Conservation (phyloP, 2,113 vertebrate species). For the Laterallus jamaicensis region DNA sequence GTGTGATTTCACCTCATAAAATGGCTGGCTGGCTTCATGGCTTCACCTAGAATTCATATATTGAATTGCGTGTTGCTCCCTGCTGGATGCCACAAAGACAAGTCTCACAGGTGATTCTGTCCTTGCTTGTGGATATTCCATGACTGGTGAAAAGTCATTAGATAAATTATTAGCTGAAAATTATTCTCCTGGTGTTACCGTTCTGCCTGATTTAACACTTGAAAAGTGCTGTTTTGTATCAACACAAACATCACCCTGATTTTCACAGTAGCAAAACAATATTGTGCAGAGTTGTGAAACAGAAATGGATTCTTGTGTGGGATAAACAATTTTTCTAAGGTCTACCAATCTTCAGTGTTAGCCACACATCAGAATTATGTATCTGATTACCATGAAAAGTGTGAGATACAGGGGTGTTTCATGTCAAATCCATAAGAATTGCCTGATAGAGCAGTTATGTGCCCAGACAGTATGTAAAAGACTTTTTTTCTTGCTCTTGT, state of each 20-base stretch:
- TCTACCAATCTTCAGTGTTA: not conserved
- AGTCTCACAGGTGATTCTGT: not conserved
- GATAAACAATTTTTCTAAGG: not conserved
- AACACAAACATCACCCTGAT: not conserved
- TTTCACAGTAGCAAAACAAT: not conserved
- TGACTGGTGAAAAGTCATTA: not conserved
- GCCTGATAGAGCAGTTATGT: not conserved
- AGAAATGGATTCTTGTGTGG: not conserved
- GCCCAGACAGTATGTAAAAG: not conserved
- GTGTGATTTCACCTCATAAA: too few species aligned
- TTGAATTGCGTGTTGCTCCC: too few species aligned
- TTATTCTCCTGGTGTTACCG: not conserved
- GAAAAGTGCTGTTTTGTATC: not conserved
- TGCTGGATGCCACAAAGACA: too few species aligned
- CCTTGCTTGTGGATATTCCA: not conserved
- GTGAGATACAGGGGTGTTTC: not conserved
- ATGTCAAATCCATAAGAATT: not conserved
- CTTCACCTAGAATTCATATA: too few species aligned
- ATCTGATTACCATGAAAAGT: not conserved
- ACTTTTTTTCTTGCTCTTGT: not conserved
- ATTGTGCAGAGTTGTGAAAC: not conserved
- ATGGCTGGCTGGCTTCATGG: too few species aligned
- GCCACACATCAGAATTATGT: not conserved
- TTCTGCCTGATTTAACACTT: not conserved
- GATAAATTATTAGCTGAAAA: not conserved